Conservation (phyloP, 2,113 vertebrate species). For the Gymnarchus niloticus region DNA sequence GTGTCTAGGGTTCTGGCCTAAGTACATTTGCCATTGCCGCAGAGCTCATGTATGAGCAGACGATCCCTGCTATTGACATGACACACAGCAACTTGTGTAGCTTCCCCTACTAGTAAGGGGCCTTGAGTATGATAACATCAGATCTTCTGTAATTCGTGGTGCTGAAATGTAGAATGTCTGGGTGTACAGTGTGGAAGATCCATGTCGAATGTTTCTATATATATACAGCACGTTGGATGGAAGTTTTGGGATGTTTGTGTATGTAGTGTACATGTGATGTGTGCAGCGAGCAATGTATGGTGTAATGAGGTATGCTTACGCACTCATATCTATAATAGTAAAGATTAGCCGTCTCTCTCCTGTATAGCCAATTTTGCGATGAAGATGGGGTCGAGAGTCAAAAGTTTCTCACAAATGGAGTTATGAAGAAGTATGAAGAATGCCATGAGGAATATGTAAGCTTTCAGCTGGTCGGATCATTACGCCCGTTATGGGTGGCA, state of each 20-base stretch:
- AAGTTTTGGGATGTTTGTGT: no score
- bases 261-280: not conserved
- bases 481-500: not conserved
- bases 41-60: not conserved
- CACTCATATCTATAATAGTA: not conserved
- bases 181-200: not conserved
- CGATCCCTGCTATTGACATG: not conserved
- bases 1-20: not conserved
- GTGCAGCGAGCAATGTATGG: not conserved
- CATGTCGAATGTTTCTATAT: not conserved
- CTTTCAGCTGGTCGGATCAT: not conserved
- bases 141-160: not conserved
- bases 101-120: no score
- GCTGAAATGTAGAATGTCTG: not conserved
- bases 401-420: slow-evolving; percentile 85
- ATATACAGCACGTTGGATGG: no score
- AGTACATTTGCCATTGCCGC: not conserved
- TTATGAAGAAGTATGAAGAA: slow-evolving; percentile 78
- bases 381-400: slow-evolving; percentile 81
- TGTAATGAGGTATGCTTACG: not conserved
- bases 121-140: not conserved
- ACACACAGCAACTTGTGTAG: no score
- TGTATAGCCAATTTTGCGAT: slow-evolving; percentile 70
- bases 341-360: not conserved
- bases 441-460: slow-evolving; percentile 91